Percentiles rank a stretch among this genome's conserved stretches.
Evolutionary conservation across 2,888 invertebrate genomes (phyloP).

Genomic region (Amaurobius ferox): DNA sequence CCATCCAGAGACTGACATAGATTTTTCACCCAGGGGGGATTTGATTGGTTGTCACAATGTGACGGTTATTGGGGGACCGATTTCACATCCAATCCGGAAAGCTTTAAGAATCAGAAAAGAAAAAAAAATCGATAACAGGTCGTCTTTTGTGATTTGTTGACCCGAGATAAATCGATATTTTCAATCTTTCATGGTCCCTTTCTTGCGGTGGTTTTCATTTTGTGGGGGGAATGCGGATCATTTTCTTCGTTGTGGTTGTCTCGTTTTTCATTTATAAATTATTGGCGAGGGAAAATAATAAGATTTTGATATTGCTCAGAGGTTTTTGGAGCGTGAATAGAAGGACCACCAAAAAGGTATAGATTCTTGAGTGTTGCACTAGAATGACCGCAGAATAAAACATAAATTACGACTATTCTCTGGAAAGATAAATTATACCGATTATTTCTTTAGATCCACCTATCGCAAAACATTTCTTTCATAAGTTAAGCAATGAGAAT

Average conservation of each 20-base stretch:
- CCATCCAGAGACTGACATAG: not conserved
- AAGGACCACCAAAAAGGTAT: no score
- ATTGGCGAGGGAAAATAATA: constrained; percentile 15
- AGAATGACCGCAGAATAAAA: no score
- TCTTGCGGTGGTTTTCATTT: constrained; percentile 42
- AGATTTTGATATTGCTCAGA: no score
- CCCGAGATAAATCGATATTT: constrained; percentile 43
- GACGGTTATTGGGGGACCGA: constrained; percentile 30
- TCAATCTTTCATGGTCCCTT: constrained; percentile 38
- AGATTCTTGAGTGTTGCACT: no score
- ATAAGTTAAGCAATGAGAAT: no score
- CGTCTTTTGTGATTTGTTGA: constrained; percentile 46
- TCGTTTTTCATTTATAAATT: constrained; percentile 66
- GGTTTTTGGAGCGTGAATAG: no score
- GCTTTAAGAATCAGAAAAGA: constrained; percentile 26
- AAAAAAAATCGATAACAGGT: constrained; percentile 50
- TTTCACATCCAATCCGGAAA: constrained; percentile 58
- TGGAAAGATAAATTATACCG: no score
- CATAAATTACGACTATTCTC: no score
- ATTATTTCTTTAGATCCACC: no score
- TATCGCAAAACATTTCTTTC: no score
- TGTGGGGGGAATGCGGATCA: constrained; percentile 21
- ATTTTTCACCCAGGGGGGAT: constrained; percentile 22
- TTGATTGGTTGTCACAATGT: constrained; percentile 68
- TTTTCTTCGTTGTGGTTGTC: constrained; percentile 34